These are phyloP conservation scores for Xestoiulus laeticollis DNA, from an alignment of 2,888 invertebrate species.

Conservation along the genomic window DNA sequence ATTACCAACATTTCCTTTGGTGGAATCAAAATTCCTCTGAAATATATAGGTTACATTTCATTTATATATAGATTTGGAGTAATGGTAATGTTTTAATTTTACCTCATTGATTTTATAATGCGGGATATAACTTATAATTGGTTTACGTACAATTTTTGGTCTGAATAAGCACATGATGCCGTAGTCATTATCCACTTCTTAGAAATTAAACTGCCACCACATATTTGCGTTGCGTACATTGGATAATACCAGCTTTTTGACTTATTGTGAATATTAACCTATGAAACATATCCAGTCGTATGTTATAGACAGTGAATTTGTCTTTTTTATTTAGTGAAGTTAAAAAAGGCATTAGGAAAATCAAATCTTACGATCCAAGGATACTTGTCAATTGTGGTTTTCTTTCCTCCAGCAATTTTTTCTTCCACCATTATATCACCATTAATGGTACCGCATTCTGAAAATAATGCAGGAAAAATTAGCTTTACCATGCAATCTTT, in stretches of 20 bases:
- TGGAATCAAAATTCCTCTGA: neutral
- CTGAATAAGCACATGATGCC: neutral
- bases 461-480: neutral
- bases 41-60: neutral
- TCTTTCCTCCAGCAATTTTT: neutral
- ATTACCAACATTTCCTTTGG: neutral
- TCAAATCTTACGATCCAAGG: neutral
- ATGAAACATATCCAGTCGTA: too few relatives aligned
- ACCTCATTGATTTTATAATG: neutral
- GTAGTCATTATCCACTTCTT: neutral
- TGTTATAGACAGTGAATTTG: too few relatives aligned
- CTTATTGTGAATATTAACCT: conserved; percentile 8
- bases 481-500: too few relatives aligned
- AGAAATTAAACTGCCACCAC: neutral
- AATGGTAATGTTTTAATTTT: too few relatives aligned
- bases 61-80: neutral
- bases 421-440: neutral
- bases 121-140: neutral
- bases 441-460: neutral
- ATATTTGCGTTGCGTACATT: neutral
- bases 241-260: neutral
- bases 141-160: neutral
- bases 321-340: too few relatives aligned
- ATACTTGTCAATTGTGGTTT: neutral
- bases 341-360: neutral